These are phyloP conservation scores for Myocastor coypus DNA, from an alignment of 2,113 vertebrate species.

Conservation along the genomic window DNA sequence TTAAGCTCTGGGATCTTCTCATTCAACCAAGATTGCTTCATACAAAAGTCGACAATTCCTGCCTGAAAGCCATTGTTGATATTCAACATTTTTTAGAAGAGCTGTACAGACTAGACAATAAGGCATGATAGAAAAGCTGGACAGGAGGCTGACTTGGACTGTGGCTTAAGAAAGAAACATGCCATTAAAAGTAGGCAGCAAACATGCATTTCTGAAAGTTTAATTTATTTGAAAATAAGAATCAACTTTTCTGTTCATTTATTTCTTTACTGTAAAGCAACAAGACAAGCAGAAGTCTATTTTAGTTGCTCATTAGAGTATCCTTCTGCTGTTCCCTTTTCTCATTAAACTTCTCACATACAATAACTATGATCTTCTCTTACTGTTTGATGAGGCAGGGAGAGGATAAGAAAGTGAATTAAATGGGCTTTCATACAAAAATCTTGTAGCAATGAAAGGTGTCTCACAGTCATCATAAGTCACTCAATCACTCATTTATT, in stretches of 20 bases:
- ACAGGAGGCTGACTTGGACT: constrained; percentile 95
- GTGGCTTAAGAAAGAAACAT: constrained; percentile 86
- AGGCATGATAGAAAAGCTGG: constrained; percentile 97
- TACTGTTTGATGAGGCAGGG: neutral
- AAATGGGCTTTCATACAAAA: constrained; percentile 28
- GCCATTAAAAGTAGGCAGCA: constrained; percentile 76
- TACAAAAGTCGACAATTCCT: constrained; percentile 99
- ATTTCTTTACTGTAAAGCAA: constrained; percentile 61
- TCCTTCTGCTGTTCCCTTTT: constrained; percentile 43
- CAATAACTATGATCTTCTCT: constrained; percentile 21
- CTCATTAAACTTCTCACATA: neutral
- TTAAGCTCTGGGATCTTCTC: constrained; percentile 93
- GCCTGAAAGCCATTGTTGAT: constrained; percentile 99
- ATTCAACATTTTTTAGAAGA: constrained; percentile 99
- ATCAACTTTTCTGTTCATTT: constrained; percentile 62
- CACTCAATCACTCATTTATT: constrained; percentile 16
- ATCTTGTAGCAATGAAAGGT: neutral
- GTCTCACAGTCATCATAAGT: neutral
- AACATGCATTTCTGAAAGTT: constrained; percentile 73
- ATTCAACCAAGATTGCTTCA: constrained; percentile 99
- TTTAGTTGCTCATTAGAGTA: neutral
- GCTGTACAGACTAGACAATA: constrained; percentile 99
- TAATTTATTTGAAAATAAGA: constrained; percentile 74
- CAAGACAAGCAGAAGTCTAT: constrained; percentile 45
- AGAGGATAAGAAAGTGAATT: neutral